Evolutionary conservation across 1,140 invertebrate species (phyloP).

Genomic region (Pogonomyrmex barbatus): DNA sequence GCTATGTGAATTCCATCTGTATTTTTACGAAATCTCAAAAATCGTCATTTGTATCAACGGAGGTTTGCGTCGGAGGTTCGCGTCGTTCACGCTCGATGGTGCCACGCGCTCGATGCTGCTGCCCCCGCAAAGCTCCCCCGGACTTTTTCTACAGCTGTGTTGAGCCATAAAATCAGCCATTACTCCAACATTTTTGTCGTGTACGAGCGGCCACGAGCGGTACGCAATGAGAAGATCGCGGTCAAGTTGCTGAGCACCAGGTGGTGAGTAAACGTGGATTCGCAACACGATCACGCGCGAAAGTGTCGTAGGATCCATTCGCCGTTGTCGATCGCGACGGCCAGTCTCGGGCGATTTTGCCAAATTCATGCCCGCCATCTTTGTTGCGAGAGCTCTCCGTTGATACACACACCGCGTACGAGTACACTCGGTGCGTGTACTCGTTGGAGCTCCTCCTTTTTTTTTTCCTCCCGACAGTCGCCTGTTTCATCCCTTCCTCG

Average conservation of each 20-base stretch:
- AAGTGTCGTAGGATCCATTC: not conserved
- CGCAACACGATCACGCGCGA: not conserved
- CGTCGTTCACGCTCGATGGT: slow-evolving; percentile 70
- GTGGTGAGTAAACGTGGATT: slow-evolving; percentile 17
- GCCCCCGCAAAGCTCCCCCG: slow-evolving; percentile 56
- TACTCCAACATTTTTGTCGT: slow-evolving; percentile 77
- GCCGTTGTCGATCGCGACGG: not conserved
- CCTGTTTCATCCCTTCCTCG: not conserved
- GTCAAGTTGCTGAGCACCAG: slow-evolving; percentile 11
- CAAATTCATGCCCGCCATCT: slow-evolving; percentile 81
- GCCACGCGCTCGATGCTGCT: slow-evolving; percentile 69
- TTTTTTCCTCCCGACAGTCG: not conserved
- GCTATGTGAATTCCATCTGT: too few relatives aligned
- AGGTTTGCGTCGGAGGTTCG: not conserved
- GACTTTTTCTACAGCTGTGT: slow-evolving; percentile 75
- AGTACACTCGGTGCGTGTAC: slow-evolving; percentile 1
- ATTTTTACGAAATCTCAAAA: not conserved
- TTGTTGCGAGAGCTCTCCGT: slow-evolving; percentile 75
- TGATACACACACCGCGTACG: slow-evolving; percentile 22
- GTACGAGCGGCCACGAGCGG: slow-evolving; percentile 41
- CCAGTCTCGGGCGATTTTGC: slow-evolving; percentile 61
- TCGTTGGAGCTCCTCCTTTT: not conserved
- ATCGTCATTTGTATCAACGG: not conserved
- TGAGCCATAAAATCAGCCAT: slow-evolving; percentile 79
- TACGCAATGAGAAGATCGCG: slow-evolving; percentile 57